Evolutionary conservation across 2,113 vertebrate genomes (phyloP).

Genomic region (Perca fluviatilis): DNA sequence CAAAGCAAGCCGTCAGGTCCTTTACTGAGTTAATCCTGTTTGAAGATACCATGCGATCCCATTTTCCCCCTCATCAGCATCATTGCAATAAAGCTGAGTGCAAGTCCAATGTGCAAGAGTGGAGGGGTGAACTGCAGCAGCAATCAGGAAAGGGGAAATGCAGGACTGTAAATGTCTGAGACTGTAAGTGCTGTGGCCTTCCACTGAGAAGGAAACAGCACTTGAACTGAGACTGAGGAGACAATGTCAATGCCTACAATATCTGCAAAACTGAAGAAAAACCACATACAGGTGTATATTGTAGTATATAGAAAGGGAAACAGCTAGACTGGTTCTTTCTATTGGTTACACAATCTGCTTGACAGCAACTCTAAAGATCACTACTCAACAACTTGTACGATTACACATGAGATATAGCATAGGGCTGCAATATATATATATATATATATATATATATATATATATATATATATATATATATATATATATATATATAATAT

Average conservation of each 20-base stretch:
- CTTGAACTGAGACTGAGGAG: neutral
- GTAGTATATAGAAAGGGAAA: neutral
- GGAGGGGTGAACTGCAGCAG: constrained; percentile 4
- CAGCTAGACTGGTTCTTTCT: neutral
- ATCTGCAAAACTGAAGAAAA: neutral
- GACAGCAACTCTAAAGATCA: neutral
- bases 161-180: constrained; percentile 3
- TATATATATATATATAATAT: too few relatives aligned
- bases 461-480: too few relatives aligned
- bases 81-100: constrained; percentile 29
- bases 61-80: constrained; percentile 51
- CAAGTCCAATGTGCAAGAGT: neutral
- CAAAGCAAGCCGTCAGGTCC: constrained; percentile 24
- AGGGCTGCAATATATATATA: too few relatives aligned
- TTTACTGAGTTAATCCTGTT: constrained; percentile 47
- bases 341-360: neutral
- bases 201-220: neutral
- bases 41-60: constrained; percentile 35
- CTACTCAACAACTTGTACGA: neutral
- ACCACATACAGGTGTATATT: neutral
- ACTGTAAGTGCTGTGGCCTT: neutral
- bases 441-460: too few relatives aligned
- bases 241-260: neutral
- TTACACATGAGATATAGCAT: too few relatives aligned
- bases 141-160: constrained; percentile 9